phyloP scores from a whole-genome alignment of 2,888 invertebrate genomes.

The Hirudinaria manillensis region DNA sequence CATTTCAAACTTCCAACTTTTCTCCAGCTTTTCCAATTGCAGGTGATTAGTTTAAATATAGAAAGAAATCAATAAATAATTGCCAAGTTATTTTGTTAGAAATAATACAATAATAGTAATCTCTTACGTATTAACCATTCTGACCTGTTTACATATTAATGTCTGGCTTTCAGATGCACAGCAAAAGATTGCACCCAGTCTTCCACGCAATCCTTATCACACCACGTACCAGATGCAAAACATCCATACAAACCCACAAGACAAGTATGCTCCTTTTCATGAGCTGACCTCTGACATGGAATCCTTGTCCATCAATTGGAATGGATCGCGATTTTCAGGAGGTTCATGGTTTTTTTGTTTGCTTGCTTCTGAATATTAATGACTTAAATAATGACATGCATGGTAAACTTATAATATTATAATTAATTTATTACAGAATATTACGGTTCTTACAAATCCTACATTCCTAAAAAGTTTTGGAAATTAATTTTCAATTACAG shows the following conservation, averaged over 20 bases:
- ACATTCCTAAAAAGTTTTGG: neutral
- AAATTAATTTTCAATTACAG: neutral
- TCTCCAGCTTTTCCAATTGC: constrained; percentile 3
- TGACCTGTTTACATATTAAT: too few species aligned
- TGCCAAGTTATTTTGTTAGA: neutral
- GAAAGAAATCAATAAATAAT: neutral
- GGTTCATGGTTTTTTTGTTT: neutral
- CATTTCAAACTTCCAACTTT: neutral
- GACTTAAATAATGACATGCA: neutral
- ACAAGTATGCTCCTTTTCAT: constrained; percentile 19
- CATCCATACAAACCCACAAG: neutral
- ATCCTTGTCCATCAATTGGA: constrained; percentile 12
- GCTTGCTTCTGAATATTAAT: neutral
- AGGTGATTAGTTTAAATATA: neutral
- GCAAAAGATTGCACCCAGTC: too few species aligned
- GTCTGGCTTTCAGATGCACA: too few species aligned
- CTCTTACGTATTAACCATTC: too few species aligned
- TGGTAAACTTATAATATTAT: neutral
- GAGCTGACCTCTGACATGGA: constrained; percentile 13
- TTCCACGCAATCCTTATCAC: too few species aligned
- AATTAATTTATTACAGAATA: neutral
- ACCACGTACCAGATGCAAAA: too few species aligned
- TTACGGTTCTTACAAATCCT: neutral
- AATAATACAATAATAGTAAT: too few species aligned
- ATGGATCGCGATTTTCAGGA: neutral